Evolutionary conservation across 2,797 vertebrate species (phyloP).

Genomic region (Discoglossus pictus): DNA sequence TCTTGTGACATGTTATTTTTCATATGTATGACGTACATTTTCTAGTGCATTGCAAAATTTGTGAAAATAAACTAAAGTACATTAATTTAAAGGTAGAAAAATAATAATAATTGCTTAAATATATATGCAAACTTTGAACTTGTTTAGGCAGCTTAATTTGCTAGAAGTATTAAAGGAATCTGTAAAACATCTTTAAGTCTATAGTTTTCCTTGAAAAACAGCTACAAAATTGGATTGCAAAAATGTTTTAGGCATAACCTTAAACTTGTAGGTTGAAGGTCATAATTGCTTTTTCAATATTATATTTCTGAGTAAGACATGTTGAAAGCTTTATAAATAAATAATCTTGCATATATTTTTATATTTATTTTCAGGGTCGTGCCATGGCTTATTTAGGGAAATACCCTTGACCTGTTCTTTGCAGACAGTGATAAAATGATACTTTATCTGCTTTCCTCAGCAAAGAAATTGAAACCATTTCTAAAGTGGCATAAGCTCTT

Average conservation of each 20-base stretch:
- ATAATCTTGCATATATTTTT: conserved; percentile 4
- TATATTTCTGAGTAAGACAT: conserved; percentile 42
- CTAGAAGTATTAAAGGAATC: conserved; percentile 15
- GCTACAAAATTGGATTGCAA: neutral
- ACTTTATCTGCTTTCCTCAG: conserved; percentile 31
- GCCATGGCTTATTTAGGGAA: conserved; percentile 13
- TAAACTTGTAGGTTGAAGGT: conserved; percentile 35
- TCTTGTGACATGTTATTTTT: no score
- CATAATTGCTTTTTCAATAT: conserved; percentile 34
- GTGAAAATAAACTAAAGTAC: no score
- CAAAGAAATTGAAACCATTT: conserved; percentile 47
- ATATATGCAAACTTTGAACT: no score
- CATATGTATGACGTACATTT: no score
- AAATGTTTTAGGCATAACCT: conserved; percentile 21
- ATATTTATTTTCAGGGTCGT: conserved; percentile 37
- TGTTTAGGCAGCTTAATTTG: no score
- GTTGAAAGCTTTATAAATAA: conserved; percentile 46
- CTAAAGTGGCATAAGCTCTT: conserved; percentile 44
- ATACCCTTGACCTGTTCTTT: conserved; percentile 53
- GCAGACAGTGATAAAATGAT: conserved; percentile 40
- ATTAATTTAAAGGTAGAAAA: no score
- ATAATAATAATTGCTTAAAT: no score
- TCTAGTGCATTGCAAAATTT: no score
- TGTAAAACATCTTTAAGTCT: neutral
- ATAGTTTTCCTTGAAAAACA: neutral